Base-by-base conservation (phyloP, 1,140 invertebrate species). In the Whitmania pigra region DNA sequence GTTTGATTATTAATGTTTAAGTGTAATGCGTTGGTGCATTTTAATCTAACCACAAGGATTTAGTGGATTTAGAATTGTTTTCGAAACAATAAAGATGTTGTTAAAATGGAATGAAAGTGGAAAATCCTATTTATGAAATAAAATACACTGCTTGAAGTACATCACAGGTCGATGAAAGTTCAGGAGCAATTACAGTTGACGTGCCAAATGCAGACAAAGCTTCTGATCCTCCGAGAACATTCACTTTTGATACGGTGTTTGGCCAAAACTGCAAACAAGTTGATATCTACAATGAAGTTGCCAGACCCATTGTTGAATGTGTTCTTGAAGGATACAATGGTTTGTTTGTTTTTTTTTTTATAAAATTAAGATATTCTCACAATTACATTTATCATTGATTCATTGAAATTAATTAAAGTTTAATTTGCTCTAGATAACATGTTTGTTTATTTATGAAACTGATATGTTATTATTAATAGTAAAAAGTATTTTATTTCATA, bases 311-410 rank as follows among this genome's bases (percentile, higher is more conserved):
- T n/a, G 89, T 98, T 68, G 87, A 91, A 72, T 91, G 95, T 85
- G 93, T 97, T 27, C 82, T 98, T n/a, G 86, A 87, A 68, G 95
- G 95, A 9, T 99, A 96, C 81, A 98, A 97, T 84, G 97, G 81
- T 81, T 74, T 18, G 76, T 72, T 27, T 17, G 25, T 27, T 63
- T 31, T 3, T 1, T 13, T 4, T 13, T 27, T 6, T 13, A 13
- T 27, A 63, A 15, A 63, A 13, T 63, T 27, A 15, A 6, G 18
- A 63, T 63, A 63, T 15, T 15, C 13, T 13, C 9, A 49, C 13
- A 49, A 49, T 7, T 49, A 27, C 7, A 13, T 27, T 63, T 69
- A 0, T 68, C 67, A 68, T 68, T 25, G 20, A 25, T 68, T 25
- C 31, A 11, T 36, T 36, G 31, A 36, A 36, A 36, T 36, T 36